Percentiles rank a stretch among this genome's conserved stretches.
Evolutionary conservation across 2,113 vertebrate species (phyloP).

Genomic region (Perca flavescens): DNA sequence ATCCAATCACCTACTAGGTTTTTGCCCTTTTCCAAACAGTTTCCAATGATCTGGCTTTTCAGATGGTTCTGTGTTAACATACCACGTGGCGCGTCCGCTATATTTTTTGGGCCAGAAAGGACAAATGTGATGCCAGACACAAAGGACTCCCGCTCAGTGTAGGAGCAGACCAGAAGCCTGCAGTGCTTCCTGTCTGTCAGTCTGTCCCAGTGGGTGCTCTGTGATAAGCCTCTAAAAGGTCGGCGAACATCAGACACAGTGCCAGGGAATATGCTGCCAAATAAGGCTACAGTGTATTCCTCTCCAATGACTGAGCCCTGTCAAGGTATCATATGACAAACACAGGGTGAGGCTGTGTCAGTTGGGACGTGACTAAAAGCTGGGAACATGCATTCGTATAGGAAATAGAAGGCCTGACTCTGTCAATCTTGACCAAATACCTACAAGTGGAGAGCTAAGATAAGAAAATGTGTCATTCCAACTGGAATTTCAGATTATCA

Average conservation of each 20-base stretch:
- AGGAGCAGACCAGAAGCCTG: constrained; percentile 6
- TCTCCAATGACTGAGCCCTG: neutral
- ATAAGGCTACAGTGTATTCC: neutral
- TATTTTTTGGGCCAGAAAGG: neutral
- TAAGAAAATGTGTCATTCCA: no score
- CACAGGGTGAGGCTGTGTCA: neutral
- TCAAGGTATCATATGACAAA: neutral
- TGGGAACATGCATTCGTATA: neutral
- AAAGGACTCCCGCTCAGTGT: neutral
- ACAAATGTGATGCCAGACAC: neutral
- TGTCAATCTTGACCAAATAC: neutral
- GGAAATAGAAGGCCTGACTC: neutral
- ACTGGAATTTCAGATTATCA: neutral
- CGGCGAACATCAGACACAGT: neutral
- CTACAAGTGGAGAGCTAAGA: neutral
- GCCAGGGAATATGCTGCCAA: neutral
- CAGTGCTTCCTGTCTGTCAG: neutral
- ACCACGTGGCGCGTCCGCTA: no score
- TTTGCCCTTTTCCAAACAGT: no score
- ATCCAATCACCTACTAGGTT: no score
- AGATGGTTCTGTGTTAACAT: no score
- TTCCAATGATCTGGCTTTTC: no score
- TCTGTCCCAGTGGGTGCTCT: constrained; percentile 1
- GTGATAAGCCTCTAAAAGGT: neutral
- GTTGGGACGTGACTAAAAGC: neutral